A percentile compares a stretch with the other conserved stretches of the same genome.
phyloP scores from a whole-genome alignment of 2,113 vertebrate genomes.

The Poicephalus meyeri region DNA sequence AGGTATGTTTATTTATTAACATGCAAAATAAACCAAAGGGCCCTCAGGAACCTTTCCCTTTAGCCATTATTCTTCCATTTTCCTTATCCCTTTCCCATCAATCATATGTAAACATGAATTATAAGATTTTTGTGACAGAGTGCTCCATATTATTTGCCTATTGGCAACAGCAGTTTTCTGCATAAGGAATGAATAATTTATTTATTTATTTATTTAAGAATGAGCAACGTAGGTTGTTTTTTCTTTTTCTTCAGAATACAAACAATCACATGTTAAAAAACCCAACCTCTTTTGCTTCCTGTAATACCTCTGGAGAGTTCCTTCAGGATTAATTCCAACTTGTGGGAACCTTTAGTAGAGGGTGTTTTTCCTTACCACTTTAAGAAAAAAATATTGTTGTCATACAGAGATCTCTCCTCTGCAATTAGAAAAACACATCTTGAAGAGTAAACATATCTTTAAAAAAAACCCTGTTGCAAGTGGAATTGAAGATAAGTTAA shows the following conservation, averaged over 20 bases:
- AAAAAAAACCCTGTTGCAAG: background rate
- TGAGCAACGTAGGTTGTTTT: background rate
- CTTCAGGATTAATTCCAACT: background rate
- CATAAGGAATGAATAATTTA: background rate
- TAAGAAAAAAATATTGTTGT: background rate
- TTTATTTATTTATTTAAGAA: background rate
- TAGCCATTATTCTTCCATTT: background rate
- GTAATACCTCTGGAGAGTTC: background rate
- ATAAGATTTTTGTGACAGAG: background rate
- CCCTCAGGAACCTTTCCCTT: background rate
- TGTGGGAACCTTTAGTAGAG: background rate
- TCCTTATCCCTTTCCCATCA: background rate
- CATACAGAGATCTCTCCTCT: background rate
- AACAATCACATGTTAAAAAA: background rate
- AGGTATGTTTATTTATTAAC: background rate
- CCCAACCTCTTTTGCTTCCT: background rate
- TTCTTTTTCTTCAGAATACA: background rate
- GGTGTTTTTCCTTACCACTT: background rate
- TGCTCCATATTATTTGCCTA: background rate
- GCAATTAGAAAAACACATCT: constrained; percentile 32
- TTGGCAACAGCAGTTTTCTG: background rate
- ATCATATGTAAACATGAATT: background rate
- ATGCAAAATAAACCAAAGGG: background rate
- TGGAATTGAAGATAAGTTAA: constrained; percentile 40
- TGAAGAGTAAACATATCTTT: background rate